A percentile compares a stretch with the other conserved stretches of the same genome.
Conservation (phyloP, 1,140 invertebrate genomes). For the Trichonephila clavipes region DNA sequence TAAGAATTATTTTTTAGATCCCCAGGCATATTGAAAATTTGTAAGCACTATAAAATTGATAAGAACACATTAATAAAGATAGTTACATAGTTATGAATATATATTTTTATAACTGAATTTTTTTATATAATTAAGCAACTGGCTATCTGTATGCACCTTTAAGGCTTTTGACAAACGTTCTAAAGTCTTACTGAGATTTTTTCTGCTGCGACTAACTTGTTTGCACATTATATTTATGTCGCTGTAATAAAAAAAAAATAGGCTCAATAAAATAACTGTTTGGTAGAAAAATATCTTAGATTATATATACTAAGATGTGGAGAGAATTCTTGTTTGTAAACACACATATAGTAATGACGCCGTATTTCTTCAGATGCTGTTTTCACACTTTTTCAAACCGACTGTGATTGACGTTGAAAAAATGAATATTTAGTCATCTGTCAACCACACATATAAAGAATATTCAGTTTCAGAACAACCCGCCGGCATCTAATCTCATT, state of each 20-base stretch:
- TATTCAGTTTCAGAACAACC: slow-evolving; percentile 29
- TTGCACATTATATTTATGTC: too few species aligned
- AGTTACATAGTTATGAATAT: too few species aligned
- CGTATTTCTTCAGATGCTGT: not conserved
- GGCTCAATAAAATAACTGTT: not conserved
- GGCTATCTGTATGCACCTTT: too few species aligned
- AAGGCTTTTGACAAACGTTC: too few species aligned
- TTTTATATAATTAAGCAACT: too few species aligned
- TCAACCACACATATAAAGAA: slow-evolving; percentile 4
- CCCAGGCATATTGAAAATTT: too few species aligned
- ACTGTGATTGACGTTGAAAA: slow-evolving; percentile 39
- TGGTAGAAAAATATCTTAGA: not conserved
- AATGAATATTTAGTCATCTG: slow-evolving; percentile 57
- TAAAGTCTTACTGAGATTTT: too few species aligned
- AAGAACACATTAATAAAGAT: too few species aligned
- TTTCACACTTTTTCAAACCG: not conserved
- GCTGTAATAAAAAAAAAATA: not conserved
- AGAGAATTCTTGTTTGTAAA: not conserved
- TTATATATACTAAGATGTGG: not conserved
- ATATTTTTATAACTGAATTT: too few species aligned
- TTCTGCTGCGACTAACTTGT: too few species aligned
- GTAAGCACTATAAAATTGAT: too few species aligned
- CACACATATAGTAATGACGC: not conserved
- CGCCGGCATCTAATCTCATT: slow-evolving; percentile 51
- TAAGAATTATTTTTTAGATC: too few species aligned